Evolutionary conservation across 2,113 vertebrate genomes (phyloP), one percentile per base, ranked within the genome.

Genomic region (Syrrhaptes paradoxus): DNA sequence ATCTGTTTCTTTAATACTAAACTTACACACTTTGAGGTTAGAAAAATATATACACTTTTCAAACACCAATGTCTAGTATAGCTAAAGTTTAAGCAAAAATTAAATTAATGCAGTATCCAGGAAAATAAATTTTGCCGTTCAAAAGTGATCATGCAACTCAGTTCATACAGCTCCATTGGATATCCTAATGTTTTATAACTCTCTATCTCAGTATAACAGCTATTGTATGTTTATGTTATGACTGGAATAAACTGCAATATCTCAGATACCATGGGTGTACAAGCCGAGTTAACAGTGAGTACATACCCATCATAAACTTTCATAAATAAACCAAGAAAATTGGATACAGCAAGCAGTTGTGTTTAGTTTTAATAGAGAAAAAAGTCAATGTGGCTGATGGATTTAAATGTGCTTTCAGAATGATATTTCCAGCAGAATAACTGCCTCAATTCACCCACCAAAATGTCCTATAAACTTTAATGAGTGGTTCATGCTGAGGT

Each of bases 391-490:
- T 0, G 0, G 20, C 48, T 67, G 63, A 90, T 45, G 29, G 32
- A 89, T 93, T 93, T 85, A 67, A 59, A 90, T 20, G 13, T 4
- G 4, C 19, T 61, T 90, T 89, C 45, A 55, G 31, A 51, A 58
- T 38, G 55, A 29, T 93, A 76, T 66, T 96, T 91, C 36, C 59
- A 95, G 74, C 21, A 70, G 55, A 95, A 73, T 46, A 93, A 79
- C 67, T 83, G 59, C 46, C 43, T 92, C 59, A 88, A 41, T 52
- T 83, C 59, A 83, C 67, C 32, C 67, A 80, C 80, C 82, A 89
- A 91, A 90, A 94, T 63, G 46, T 88, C 91, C 71, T 80, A 45
- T 85, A 94, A 95, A 94, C 72, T 88, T 91, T 95, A 93, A 95
- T 80, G 71, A 91, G 85, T 61, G 43, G 78, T 94, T 91, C 82